Base-by-base conservation (phyloP, 2,888 invertebrate genomes). In the Diogma glabrata region DNA sequence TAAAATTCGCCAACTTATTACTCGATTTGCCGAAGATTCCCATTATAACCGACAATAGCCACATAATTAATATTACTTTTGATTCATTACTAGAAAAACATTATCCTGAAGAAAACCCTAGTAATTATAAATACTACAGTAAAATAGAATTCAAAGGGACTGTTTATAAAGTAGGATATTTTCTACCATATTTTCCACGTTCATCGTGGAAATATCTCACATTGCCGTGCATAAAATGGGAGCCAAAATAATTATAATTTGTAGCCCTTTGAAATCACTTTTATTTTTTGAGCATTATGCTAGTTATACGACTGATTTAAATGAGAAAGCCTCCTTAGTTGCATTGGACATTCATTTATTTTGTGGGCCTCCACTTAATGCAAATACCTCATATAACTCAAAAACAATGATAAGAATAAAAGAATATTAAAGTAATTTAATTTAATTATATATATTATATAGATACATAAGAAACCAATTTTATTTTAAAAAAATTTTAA, bases 1-100 rank as follows among this genome's bases (percentile, higher is more conserved):
- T 51, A 3, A 51, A 47, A 47, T 51, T 51, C 19, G 47, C 47
- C n/a, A 51, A 54, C 17, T 19, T 10, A 12, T 7, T 19, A 12
- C 20, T 40, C 10, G 38, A 40, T 17, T n/a, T n/a, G n/a, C n/a
- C n/a, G n/a, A n/a, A n/a, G n/a, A n/a, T n/a, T n/a, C n/a, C n/a
- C n/a, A n/a, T n/a, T n/a, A n/a, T n/a, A n/a, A n/a, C n/a, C n/a
- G n/a, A n/a, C n/a, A n/a, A n/a, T n/a, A n/a, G n/a, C n/a, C n/a
- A n/a, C n/a, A n/a, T n/a, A n/a, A n/a, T n/a, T n/a, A n/a, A n/a
- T n/a, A n/a, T n/a, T n/a, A n/a, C 38, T 8, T 40, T 17, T 19
- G 9, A 3, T 3, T 4, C 3, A 1, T 12, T 40, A 3, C 17
- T 40, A 19, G 20, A 12, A 40, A 20, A 19, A 40, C 3, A 8